These are phyloP conservation scores for Acrossocheilus wenchowensis DNA, from an alignment of 2,797 vertebrate genomes.

Conservation along the genomic window DNA sequence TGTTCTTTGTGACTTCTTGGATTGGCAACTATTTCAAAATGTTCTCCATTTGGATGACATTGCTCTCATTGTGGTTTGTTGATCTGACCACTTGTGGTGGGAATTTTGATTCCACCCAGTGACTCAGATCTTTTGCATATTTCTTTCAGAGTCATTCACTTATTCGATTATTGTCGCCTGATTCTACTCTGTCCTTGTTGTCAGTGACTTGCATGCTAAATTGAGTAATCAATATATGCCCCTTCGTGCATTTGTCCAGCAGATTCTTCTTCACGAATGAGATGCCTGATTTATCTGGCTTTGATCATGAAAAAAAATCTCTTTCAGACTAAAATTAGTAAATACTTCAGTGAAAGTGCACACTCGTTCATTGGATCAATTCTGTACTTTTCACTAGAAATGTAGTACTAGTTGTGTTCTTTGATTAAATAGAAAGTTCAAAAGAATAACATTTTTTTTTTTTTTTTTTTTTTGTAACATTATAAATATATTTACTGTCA, in stretches of 20 bases:
- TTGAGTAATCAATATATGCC: background rate
- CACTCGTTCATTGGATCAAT: background rate
- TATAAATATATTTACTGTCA: background rate
- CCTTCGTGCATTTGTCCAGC: background rate
- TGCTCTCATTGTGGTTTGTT: background rate
- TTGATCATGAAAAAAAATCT: background rate
- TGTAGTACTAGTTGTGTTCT: background rate
- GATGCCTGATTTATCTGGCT: background rate
- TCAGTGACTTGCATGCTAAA: background rate
- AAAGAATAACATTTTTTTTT: background rate
- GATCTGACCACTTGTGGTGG: background rate
- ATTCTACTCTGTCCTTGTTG: background rate
- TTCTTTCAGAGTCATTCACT: background rate
- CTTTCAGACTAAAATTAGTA: background rate
- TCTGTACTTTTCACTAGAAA: background rate
- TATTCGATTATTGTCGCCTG: background rate
- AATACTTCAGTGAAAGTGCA: background rate
- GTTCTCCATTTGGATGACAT: background rate
- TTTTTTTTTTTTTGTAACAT: too few species aligned
- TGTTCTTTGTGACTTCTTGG: background rate
- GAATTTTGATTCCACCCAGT: background rate
- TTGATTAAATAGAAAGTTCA: background rate
- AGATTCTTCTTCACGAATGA: background rate
- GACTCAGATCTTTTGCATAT: background rate
- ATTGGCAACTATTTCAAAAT: background rate